These are phyloP conservation scores for Lingula anatina DNA, from an alignment of 2,888 invertebrate genomes.

Conservation along the genomic window DNA sequence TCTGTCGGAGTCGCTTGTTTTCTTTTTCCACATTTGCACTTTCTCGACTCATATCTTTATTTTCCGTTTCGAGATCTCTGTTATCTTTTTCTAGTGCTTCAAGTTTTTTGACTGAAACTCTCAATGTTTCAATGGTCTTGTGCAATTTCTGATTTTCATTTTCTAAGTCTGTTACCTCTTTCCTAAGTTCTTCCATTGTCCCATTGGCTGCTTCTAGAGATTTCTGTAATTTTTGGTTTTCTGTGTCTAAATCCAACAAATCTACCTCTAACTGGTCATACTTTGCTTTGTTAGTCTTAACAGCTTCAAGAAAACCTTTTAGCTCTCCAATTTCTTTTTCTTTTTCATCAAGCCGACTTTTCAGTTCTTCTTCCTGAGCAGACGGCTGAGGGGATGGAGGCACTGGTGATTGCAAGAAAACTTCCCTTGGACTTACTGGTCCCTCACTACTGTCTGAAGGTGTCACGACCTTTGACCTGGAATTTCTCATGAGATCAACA, in stretches of 20 bases:
- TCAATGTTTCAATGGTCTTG: slow-evolving; percentile 45
- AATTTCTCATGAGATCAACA: slow-evolving; percentile 44
- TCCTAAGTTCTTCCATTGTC: slow-evolving; percentile 44
- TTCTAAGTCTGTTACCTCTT: slow-evolving; percentile 47
- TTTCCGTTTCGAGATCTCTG: slow-evolving; percentile 67
- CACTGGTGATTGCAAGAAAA: no score
- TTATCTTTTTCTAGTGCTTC: slow-evolving; percentile 59
- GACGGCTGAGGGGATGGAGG: no score
- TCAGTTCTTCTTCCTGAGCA: slow-evolving; percentile 38
- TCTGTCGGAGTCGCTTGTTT: slow-evolving; percentile 71
- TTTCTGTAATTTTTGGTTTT: slow-evolving; percentile 51
- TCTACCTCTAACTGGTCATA: slow-evolving; percentile 51
- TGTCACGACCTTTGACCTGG: slow-evolving; percentile 5
- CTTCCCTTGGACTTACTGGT: no score
- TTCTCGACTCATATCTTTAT: slow-evolving; percentile 70
- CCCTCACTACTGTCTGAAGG: no score
- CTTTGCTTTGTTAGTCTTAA: slow-evolving; percentile 37
- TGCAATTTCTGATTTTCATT: slow-evolving; percentile 46
- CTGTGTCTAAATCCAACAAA: slow-evolving; percentile 42
- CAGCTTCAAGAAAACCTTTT: slow-evolving; percentile 26
- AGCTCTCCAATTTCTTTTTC: slow-evolving; percentile 36
- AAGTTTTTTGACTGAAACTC: slow-evolving; percentile 45
- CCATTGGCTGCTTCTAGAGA: slow-evolving; percentile 34
- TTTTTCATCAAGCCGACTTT: slow-evolving; percentile 46
- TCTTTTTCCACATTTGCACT: slow-evolving; percentile 72